Percentiles rank a stretch among this genome's conserved stretches.
Conservation (phyloP, 2,888 invertebrate species). For the Coelogynopora nodosa region DNA sequence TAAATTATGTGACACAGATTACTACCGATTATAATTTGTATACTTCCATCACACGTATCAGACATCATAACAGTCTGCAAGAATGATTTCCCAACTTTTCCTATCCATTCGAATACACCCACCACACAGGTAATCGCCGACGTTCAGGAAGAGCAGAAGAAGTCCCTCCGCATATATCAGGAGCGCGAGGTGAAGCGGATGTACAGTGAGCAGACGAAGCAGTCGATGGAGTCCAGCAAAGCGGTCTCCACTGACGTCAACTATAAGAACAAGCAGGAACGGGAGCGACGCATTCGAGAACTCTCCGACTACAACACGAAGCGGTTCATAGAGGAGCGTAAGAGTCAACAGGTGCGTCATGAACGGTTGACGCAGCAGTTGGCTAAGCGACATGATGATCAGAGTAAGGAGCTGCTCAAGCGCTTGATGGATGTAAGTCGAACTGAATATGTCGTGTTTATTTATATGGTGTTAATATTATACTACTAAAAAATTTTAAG, state of each 20-base stretch:
- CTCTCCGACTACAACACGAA: slow-evolving; percentile 96
- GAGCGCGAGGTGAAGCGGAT: slow-evolving; percentile 86
- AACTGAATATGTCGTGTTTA: too few species aligned
- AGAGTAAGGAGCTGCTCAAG: slow-evolving; percentile 46
- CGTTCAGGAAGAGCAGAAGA: slow-evolving; percentile 38
- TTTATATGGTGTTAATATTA: neutral
- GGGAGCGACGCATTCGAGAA: slow-evolving; percentile 74
- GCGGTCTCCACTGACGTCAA: slow-evolving; percentile 93
- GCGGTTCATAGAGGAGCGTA: slow-evolving; percentile 90
- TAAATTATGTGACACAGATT: too few species aligned
- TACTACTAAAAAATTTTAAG: neutral
- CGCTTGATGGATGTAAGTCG: neutral
- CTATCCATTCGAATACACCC: neutral
- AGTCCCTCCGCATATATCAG: slow-evolving; percentile 32
- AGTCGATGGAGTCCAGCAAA: slow-evolving; percentile 91
- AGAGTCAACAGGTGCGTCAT: slow-evolving; percentile 80
- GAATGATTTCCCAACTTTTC: neutral
- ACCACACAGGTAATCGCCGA: neutral
- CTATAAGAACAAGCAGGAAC: slow-evolving; percentile 89
- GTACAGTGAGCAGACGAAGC: slow-evolving; percentile 87
- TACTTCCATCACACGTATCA: too few species aligned
- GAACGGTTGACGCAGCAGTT: slow-evolving; percentile 85
- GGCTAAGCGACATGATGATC: slow-evolving; percentile 74
- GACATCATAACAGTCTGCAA: too few species aligned
- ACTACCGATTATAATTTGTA: too few species aligned